A percentile compares a stretch with the other conserved stretches of the same genome.
phyloP scores from a whole-genome alignment of 2,888 invertebrate genomes.

The Stramonita haemastoma region DNA sequence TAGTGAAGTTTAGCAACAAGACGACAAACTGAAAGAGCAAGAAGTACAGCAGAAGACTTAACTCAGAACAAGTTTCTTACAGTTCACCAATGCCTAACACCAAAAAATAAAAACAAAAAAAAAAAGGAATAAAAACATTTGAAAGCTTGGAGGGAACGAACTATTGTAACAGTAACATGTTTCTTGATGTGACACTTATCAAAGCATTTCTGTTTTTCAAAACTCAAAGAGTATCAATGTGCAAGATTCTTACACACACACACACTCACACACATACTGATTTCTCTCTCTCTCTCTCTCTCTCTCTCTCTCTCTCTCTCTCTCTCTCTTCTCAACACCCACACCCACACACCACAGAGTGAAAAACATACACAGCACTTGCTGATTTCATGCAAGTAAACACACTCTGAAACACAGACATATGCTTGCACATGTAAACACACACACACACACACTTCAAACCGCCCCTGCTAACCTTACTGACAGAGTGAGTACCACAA shows the following conservation, averaged over 20 bases:
- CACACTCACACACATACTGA: no score
- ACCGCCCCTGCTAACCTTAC: neutral
- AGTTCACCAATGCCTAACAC: neutral
- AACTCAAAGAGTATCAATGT: no score
- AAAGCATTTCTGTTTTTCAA: no score
- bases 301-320: neutral
- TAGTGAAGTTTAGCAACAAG: conserved; percentile 27
- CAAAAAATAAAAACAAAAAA: neutral
- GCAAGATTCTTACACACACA: no score
- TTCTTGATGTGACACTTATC: no score
- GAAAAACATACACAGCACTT: neutral
- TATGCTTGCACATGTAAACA: neutral
- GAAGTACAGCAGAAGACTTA: neutral
- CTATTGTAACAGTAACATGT: no score
- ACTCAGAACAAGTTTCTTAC: neutral
- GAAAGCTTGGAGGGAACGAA: no score
- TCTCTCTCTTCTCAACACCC: neutral
- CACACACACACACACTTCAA: neutral
- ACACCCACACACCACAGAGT: neutral
- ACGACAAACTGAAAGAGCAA: neutral
- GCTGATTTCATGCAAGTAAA: neutral
- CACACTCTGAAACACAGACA: neutral
- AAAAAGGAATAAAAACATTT: neutral
- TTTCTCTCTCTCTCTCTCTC: neutral
- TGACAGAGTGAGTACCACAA: neutral